A percentile compares a stretch with the other conserved stretches of the same genome.
phyloP scores from a whole-genome alignment of 2,797 vertebrate species.

The Pseudocheirus occidentalis region DNA sequence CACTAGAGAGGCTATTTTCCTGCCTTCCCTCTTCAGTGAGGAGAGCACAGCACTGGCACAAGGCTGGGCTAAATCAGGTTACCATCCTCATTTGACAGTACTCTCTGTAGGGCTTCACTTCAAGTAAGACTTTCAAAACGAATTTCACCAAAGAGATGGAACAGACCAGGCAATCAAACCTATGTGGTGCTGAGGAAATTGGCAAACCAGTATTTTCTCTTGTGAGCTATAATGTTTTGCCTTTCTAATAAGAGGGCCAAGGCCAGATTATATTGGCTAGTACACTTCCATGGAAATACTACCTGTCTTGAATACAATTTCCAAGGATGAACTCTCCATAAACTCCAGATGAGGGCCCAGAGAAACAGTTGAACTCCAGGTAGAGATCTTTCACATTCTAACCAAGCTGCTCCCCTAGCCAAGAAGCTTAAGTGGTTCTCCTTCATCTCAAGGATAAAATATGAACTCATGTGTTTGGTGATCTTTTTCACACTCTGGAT shows the following conservation, averaged over 20 bases:
- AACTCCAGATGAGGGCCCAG: constrained; percentile 20
- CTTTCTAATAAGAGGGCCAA: not conserved
- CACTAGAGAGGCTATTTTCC: constrained; percentile 71
- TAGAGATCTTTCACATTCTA: not conserved
- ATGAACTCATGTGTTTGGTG: not conserved
- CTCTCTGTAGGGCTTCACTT: not conserved
- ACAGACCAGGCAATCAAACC: not conserved
- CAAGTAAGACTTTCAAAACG: not conserved
- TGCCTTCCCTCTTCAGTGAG: constrained; percentile 52
- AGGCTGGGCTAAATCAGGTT: constrained; percentile 74
- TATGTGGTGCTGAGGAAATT: not conserved
- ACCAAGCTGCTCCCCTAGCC: not conserved
- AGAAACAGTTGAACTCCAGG: constrained; percentile 67
- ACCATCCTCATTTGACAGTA: not conserved
- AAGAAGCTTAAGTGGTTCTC: not conserved
- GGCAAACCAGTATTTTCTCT: constrained; percentile 18
- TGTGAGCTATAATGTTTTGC: constrained; percentile 27
- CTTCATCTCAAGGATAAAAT: not conserved
- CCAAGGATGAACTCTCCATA: constrained; percentile 11
- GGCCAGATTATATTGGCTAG: constrained; percentile 1
- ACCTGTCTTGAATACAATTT: constrained; percentile 42
- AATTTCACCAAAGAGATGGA: not conserved
- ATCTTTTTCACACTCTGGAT: not conserved
- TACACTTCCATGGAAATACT: not conserved
- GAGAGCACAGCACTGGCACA: constrained; percentile 40